Evolutionary conservation across 1,140 invertebrate species (phyloP), one percentile per base, ranked within the genome.

Genomic region (Nasonia giraulti): DNA sequence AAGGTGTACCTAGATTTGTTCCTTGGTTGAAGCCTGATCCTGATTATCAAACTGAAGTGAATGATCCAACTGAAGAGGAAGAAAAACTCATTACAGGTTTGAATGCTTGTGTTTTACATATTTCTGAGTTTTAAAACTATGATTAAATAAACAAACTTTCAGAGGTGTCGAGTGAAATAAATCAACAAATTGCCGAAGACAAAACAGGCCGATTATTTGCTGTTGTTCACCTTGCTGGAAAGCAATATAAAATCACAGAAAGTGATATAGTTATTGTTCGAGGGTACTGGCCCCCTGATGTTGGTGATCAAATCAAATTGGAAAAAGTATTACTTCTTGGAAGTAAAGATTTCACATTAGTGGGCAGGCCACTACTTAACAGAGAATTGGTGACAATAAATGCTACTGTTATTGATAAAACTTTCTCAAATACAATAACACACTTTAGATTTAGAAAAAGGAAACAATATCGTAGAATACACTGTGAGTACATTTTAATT

Each of bases 351-450:
- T 98, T 99, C 87, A 96, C 97, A 10, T 90, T 99, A 1, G 93
- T 98, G 86, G 98, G 98, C 69, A 93, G 95, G 77, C 98, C 98
- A 0, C 86, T 98, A 20, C 92, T 99, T 11, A 95, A 97, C 90
- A 93, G 94, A 40, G 96, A 96, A 76, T 90, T 97, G 47, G 96
- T 97, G 0, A 93, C 94, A 76, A 94, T 99, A 1, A 95, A 97
- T 86, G 98, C 96, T 0, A 98, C 97, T 50, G 95, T 99, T 8
- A 96, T 99, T 75, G 97, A 98, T 87, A 98, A 99, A 92, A 97
- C 96, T 0, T 92, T 98, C 1, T 97, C 97, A 1, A 95, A 97
- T 87, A 97, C 96, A 1, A 97, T 96, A 90, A 96, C 96, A 77
- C 94, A 95, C 88, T 97, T 97, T 89, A 94, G 94, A 31, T 96